These are phyloP conservation scores for Ochropleura plecta DNA, from an alignment of 2,888 invertebrate species.

Conservation along the genomic window DNA sequence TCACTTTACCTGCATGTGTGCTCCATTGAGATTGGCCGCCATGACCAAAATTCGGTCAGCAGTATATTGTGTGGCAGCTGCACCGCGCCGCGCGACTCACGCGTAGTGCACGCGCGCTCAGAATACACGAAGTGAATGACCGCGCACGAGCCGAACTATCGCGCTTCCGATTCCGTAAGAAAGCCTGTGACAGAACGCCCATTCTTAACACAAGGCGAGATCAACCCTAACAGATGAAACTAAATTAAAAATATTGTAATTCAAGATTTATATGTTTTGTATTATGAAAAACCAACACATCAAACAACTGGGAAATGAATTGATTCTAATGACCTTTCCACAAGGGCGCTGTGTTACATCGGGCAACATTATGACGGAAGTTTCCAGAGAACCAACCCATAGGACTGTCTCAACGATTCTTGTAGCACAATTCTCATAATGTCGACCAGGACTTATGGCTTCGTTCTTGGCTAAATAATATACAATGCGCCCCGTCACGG, in stretches of 20 bases:
- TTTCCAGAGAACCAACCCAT: too few relatives aligned
- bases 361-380: too few relatives aligned
- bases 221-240: not conserved
- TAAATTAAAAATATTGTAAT: not conserved
- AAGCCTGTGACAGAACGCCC: constrained; percentile 6
- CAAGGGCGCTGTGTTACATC: too few relatives aligned
- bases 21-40: not conserved
- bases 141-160: constrained; percentile 38
- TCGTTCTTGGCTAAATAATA: too few relatives aligned
- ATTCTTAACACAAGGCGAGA: not conserved
- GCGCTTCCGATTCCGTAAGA: constrained; percentile 38
- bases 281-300: too few relatives aligned
- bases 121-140: constrained; percentile 61
- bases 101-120: constrained; percentile 21
- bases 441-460: too few relatives aligned
- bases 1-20: too few relatives aligned
- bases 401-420: too few relatives aligned
- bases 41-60: not conserved
- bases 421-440: too few relatives aligned
- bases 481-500: too few relatives aligned
- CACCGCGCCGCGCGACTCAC: not conserved
- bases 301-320: too few relatives aligned
- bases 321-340: too few relatives aligned
- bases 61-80: not conserved
- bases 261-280: not conserved